A percentile compares a stretch with the other conserved stretches of the same genome.
Conservation (phyloP, 2,888 invertebrate species). For the Thereva nobilitata region DNA sequence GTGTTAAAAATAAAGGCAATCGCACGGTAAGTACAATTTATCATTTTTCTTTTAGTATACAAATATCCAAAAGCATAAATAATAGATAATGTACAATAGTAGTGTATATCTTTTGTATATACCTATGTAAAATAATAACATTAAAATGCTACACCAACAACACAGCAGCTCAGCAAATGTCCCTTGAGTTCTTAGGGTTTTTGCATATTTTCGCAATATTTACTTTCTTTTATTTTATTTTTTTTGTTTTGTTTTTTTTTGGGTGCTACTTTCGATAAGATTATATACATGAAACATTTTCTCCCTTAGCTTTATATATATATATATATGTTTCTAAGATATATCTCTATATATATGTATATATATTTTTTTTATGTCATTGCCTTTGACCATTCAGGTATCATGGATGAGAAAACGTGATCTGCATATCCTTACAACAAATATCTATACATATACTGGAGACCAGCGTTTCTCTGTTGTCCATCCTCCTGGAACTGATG, state of each 20-base stretch:
- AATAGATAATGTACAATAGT: background rate
- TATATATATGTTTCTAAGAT: no score
- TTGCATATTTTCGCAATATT: background rate
- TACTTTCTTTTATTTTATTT: conserved; percentile 23
- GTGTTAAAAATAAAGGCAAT: conserved; percentile 85
- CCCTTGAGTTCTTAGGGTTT: no score
- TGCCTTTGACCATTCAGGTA: conserved; percentile 45
- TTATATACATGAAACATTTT: no score
- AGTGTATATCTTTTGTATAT: background rate
- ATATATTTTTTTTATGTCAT: background rate
- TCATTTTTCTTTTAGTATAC: background rate
- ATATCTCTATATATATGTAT: no score
- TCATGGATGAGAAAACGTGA: conserved; percentile 59
- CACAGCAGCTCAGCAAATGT: no score
- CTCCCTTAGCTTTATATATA: no score
- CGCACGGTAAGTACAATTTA: conserved; percentile 70
- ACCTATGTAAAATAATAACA: background rate
- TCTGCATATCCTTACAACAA: conserved; percentile 81
- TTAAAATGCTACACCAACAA: no score
- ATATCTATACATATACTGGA: conserved; percentile 85
- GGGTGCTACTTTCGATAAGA: no score
- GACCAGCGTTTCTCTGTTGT: conserved; percentile 84
- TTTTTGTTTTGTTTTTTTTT: background rate
- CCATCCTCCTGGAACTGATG: conserved; percentile 81
- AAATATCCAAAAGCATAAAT: background rate